These are phyloP conservation scores for Macropis europaea DNA, from an alignment of 2,888 invertebrate genomes.

Conservation along the genomic window DNA sequence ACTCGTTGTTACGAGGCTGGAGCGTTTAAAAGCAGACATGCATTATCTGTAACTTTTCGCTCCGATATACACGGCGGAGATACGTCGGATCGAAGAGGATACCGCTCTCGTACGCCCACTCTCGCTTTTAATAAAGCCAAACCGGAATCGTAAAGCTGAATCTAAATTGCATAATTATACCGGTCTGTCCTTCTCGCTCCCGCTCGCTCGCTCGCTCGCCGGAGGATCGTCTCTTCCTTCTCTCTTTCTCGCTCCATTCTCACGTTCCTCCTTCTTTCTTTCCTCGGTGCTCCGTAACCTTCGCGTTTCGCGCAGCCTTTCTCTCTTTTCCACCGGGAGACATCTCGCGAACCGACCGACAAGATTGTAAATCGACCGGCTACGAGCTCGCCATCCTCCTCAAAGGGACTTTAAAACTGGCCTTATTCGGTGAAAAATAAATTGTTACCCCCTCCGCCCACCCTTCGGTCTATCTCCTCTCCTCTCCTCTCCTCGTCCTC, in stretches of 20 bases:
- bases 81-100: constrained; percentile 42
- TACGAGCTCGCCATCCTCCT: constrained; percentile 6
- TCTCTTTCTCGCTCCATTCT: constrained; percentile 1
- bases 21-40: too few relatives aligned
- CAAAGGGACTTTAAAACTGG: constrained; percentile 10
- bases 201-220: background rate
- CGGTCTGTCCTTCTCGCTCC: constrained; percentile 56
- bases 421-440: constrained; percentile 25
- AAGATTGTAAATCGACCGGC: constrained; percentile 52
- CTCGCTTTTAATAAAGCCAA: constrained; percentile 75
- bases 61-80: too few relatives aligned
- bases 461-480: background rate
- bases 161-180: constrained; percentile 78
- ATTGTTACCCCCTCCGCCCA: background rate
- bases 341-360: background rate
- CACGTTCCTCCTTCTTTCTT: constrained; percentile 6
- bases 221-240: too few relatives aligned
- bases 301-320: constrained; percentile 13
- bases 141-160: constrained; percentile 76
- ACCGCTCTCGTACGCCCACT: constrained; percentile 70
- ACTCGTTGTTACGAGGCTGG: too few relatives aligned
- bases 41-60: too few relatives aligned
- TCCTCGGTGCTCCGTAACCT: background rate
- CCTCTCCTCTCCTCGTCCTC: background rate
- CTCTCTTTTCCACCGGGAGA: background rate